These are phyloP conservation scores for Xenopus tropicalis DNA, from an alignment of 2,113 vertebrate genomes.

Conservation along the genomic window DNA sequence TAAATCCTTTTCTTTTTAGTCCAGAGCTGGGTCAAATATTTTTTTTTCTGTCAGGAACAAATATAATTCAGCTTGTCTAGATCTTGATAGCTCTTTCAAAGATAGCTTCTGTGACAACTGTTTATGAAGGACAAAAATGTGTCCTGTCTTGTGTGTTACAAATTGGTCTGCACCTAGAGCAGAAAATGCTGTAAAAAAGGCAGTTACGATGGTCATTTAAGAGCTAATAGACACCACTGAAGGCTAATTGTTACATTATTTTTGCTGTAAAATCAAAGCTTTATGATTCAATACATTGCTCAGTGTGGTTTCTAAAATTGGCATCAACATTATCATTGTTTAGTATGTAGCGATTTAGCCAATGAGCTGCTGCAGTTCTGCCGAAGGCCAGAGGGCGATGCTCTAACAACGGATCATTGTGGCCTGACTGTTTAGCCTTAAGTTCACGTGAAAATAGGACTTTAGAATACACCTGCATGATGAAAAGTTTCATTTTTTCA, in stretches of 20 bases:
- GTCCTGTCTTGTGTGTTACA: slow-evolving; percentile 60
- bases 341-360: background rate
- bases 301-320: background rate
- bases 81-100: slow-evolving; percentile 67
- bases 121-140: slow-evolving; percentile 70
- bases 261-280: background rate
- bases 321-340: background rate
- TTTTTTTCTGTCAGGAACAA: slow-evolving; percentile 60
- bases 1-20: slow-evolving; percentile 63
- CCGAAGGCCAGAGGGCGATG: slow-evolving; percentile 4
- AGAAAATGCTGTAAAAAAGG: slow-evolving; percentile 47
- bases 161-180: slow-evolving; percentile 52
- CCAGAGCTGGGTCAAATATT: slow-evolving; percentile 63
- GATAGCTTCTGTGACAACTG: slow-evolving; percentile 64
- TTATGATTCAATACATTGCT: background rate
- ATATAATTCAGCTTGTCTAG: slow-evolving; percentile 66
- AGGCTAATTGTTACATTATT: background rate
- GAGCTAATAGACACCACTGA: background rate
- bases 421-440: too few species aligned
- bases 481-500: too few species aligned
- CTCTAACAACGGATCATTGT: slow-evolving; percentile 1
- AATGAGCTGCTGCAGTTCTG: background rate
- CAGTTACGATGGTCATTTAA: slow-evolving; percentile 16
- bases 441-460: too few species aligned
- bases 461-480: background rate